Evolutionary conservation across 2,888 invertebrate species (phyloP).

Genomic region (Eudasyphora cyanicolor): DNA sequence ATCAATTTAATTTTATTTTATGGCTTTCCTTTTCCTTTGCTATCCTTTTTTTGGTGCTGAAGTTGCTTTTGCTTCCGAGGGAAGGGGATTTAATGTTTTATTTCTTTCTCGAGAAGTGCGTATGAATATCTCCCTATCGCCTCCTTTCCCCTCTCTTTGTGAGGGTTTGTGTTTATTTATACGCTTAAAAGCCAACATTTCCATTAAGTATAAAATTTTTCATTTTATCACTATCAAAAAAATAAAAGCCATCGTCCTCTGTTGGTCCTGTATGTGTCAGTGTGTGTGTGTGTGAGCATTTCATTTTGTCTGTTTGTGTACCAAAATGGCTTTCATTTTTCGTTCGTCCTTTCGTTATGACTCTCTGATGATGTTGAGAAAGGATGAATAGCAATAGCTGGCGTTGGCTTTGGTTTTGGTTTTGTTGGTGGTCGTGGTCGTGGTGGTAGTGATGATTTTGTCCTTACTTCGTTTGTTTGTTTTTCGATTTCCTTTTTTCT

Average conservation of each 20-base stretch:
- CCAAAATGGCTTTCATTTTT: not conserved
- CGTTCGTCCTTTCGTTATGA: not conserved
- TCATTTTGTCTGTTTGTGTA: not conserved
- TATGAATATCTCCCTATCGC: no score
- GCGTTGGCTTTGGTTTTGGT: not conserved
- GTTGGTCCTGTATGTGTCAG: not conserved
- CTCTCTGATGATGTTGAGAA: not conserved
- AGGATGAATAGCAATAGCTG: not conserved
- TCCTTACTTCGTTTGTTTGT: not conserved
- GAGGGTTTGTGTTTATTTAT: constrained; percentile 45
- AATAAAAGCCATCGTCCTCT: not conserved
- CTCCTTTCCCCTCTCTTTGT: constrained; percentile 17
- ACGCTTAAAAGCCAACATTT: constrained; percentile 34
- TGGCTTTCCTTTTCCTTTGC: constrained; percentile 67
- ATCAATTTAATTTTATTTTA: constrained; percentile 77
- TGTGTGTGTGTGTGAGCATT: not conserved
- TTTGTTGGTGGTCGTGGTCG: not conserved
- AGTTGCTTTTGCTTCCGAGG: not conserved
- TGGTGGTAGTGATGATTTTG: not conserved
- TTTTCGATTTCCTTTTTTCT: not conserved
- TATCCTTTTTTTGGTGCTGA: constrained; percentile 59
- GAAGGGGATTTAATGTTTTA: not conserved
- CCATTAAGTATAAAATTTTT: constrained; percentile 21
- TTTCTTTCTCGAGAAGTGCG: not conserved
- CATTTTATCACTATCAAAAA: not conserved